Percentiles rank a stretch among this genome's conserved stretches.
Evolutionary conservation across 2,888 invertebrate species (phyloP).

Genomic region (Archips crataeganus): DNA sequence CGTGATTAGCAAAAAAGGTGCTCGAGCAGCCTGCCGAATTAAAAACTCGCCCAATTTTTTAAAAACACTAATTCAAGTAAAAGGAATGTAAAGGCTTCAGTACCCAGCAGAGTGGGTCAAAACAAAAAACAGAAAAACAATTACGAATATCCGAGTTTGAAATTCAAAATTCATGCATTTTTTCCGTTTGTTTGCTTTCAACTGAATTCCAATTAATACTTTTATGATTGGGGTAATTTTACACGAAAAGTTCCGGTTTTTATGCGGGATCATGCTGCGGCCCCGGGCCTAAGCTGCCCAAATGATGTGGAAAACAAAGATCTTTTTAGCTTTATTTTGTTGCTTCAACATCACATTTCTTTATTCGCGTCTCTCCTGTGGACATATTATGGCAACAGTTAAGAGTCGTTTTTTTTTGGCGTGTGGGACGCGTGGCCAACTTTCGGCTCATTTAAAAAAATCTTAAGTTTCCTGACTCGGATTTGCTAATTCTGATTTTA

Average conservation of each 20-base stretch:
- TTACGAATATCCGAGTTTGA: background rate
- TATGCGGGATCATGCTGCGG: background rate
- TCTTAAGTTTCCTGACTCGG: no score
- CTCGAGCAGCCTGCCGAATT: slow-evolving; percentile 4
- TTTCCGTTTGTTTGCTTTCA: background rate
- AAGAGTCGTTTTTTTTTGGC: no score
- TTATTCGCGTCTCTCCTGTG: no score
- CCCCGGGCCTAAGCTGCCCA: background rate
- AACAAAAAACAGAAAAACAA: background rate
- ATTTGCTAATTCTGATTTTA: no score
- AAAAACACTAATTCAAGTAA: background rate
- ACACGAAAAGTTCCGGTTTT: slow-evolving; percentile 7
- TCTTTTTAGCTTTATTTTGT: background rate
- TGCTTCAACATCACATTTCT: background rate
- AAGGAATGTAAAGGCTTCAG: background rate
- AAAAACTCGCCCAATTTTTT: slow-evolving; percentile 15
- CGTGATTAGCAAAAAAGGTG: slow-evolving; percentile 12
- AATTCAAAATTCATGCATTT: slow-evolving; percentile 7
- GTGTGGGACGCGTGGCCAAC: no score
- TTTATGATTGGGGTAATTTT: slow-evolving; percentile 2
- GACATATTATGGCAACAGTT: no score
- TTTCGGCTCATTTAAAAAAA: no score
- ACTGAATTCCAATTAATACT: slow-evolving; percentile 2
- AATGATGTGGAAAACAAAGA: slow-evolving; percentile 1
- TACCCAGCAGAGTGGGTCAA: background rate